Evolutionary conservation across 1,140 invertebrate species (phyloP).

Genomic region (Wiebesia pumilae): DNA sequence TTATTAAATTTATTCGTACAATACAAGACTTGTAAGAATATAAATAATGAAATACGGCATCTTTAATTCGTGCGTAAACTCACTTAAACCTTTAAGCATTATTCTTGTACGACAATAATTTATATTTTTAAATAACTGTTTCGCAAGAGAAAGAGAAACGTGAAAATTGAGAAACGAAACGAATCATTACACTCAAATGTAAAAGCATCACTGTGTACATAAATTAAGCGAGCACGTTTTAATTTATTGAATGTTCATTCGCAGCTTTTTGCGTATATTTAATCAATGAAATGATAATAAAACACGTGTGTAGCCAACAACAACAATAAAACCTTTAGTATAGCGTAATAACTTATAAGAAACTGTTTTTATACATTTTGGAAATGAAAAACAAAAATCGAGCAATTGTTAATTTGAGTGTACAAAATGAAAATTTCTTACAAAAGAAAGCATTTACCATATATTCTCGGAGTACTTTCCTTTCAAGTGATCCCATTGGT

Average conservation of each 20-base stretch:
- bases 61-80: background rate
- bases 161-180: background rate
- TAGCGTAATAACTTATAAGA: background rate
- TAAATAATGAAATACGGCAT: background rate
- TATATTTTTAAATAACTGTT: background rate
- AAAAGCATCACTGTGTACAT: background rate
- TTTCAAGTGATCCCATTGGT: background rate
- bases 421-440: background rate
- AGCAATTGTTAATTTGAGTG: background rate
- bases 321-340: background rate
- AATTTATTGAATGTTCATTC: background rate
- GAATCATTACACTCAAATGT: background rate
- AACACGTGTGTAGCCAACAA: background rate
- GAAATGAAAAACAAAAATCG: background rate
- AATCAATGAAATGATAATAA: background rate
- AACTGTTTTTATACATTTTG: background rate
- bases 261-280: background rate
- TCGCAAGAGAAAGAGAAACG: background rate
- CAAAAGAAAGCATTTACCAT: background rate
- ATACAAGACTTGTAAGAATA: no score
- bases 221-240: background rate
- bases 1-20: no score
- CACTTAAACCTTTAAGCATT: background rate
- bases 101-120: background rate
- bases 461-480: background rate